Percentiles rank a stretch among this genome's conserved stretches.
Conservation (phyloP, 2,797 vertebrate species). For the Allenopithecus nigroviridis region DNA sequence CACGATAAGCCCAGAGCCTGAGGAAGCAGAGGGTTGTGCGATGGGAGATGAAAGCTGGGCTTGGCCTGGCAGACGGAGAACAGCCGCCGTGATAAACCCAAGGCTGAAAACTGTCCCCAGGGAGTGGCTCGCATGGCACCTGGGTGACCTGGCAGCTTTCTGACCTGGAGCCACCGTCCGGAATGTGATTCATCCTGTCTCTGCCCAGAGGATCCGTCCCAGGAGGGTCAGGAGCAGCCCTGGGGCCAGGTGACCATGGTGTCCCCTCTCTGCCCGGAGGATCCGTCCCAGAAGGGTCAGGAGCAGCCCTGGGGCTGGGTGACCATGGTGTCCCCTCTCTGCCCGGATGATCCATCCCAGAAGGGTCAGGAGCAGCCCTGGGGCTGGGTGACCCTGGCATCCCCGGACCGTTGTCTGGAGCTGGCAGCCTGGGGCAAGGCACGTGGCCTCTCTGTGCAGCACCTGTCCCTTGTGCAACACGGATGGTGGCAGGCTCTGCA, state of each 20-base stretch:
- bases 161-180: background rate
- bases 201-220: background rate
- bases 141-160: background rate
- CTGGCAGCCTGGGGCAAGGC: background rate
- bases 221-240: background rate
- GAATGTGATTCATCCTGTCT: background rate
- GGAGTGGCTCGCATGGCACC: background rate
- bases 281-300: background rate
- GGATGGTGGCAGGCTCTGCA: background rate
- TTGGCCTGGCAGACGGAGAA: background rate
- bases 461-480: accelerated
- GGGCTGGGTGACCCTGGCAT: accelerated
- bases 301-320: too few species aligned
- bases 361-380: background rate
- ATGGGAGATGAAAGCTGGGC: accelerated
- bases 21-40: background rate
- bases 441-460: background rate
- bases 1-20: background rate
- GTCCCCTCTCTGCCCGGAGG: too few species aligned
- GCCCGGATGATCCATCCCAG: background rate
- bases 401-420: too few species aligned
- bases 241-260: background rate
- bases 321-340: background rate
- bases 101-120: accelerated
- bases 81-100: accelerated